These are phyloP conservation scores for Halcyon chelicuti DNA, from an alignment of 2,797 vertebrate species.

Conservation along the genomic window DNA sequence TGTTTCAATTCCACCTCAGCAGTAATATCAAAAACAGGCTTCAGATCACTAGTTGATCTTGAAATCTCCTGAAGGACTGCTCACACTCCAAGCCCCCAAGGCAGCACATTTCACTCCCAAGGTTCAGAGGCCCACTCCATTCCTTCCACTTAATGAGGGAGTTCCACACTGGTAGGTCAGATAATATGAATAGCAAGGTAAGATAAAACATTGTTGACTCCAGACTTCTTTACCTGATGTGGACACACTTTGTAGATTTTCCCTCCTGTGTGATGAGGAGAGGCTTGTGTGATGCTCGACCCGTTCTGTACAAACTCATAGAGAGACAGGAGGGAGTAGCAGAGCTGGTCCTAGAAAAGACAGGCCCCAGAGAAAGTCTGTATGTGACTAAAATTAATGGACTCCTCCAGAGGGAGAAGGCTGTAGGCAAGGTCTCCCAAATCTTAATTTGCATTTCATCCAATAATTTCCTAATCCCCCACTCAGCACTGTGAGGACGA, in stretches of 20 bases:
- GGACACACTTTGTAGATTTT: constrained; percentile 95
- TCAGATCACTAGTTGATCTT: not conserved
- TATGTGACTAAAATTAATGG: not conserved
- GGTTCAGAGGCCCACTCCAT: not conserved
- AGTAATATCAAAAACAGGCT: not conserved
- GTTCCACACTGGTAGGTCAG: not conserved
- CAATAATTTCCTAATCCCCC: not conserved
- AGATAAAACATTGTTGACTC: not conserved
- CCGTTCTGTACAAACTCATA: constrained; percentile 90
- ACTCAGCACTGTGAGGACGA: not conserved
- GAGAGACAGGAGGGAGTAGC: constrained; percentile 86
- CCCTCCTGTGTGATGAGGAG: constrained; percentile 89
- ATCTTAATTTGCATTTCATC: not conserved
- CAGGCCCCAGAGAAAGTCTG: not conserved
- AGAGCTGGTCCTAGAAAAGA: constrained; percentile 79
- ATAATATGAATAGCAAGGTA: not conserved
- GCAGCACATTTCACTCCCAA: not conserved
- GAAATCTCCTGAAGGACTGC: not conserved
- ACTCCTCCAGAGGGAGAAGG: not conserved
- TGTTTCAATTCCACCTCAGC: not conserved
- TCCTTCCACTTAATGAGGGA: not conserved
- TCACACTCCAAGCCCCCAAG: not conserved
- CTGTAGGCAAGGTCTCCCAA: not conserved
- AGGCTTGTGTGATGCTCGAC: constrained; percentile 80
- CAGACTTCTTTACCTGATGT: constrained; percentile 87